Conservation (phyloP, 1,140 invertebrate genomes). For the Lamellibrachia luymesi region DNA sequence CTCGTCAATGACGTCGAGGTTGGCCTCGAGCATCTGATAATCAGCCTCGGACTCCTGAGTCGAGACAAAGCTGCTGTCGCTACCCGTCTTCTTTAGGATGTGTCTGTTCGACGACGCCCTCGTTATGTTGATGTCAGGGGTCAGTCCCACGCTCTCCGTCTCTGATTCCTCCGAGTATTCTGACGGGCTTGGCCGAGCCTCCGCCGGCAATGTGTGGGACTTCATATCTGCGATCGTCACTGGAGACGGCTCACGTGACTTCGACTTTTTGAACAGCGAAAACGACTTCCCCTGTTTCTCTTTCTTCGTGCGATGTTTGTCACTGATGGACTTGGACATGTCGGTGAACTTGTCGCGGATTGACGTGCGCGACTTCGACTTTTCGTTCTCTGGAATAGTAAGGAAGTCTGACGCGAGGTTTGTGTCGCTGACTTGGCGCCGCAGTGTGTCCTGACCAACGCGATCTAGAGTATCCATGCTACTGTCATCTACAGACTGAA, state of each 20-base stretch:
- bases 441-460: neutral
- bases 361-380: neutral
- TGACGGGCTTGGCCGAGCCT: conserved; percentile 18
- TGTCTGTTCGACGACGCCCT: neutral
- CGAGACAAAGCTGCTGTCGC: conserved; percentile 41
- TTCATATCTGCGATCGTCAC: conserved; percentile 11
- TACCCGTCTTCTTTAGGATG: conserved; percentile 22
- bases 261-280: conserved; percentile 46
- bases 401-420: conserved; percentile 18
- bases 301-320: conserved; percentile 16
- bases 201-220: neutral
- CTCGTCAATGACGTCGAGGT: conserved; percentile 89
- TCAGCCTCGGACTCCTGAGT: conserved; percentile 43
- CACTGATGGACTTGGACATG: conserved; percentile 19
- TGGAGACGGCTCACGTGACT: conserved; percentile 49
- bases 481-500: conserved; percentile 18
- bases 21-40: conserved; percentile 47
- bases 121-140: conserved; percentile 9
- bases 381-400: neutral
- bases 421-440: conserved; percentile 24
- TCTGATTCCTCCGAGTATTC: conserved; percentile 29
- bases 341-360: conserved; percentile 23
- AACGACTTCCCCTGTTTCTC: conserved; percentile 40
- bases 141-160: conserved; percentile 22
- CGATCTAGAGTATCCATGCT: conserved; percentile 3